phyloP scores from a whole-genome alignment of 2,888 invertebrate species.

The Calameuta pallipes region DNA sequence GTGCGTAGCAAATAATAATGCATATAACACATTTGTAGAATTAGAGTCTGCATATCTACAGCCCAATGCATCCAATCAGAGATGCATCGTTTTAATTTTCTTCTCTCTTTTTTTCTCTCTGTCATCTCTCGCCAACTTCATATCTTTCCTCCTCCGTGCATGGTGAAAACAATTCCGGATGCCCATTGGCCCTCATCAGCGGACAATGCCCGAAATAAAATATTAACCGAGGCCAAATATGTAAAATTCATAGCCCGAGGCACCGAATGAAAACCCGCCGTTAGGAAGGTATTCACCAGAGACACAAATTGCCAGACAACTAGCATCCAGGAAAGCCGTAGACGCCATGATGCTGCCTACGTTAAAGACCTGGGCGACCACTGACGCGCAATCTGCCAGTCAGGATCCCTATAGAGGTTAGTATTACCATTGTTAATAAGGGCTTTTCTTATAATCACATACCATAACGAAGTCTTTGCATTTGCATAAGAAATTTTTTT shows the following conservation, averaged over 20 bases:
- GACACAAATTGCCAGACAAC: conserved; percentile 9
- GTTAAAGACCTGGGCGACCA: background rate
- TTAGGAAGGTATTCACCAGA: conserved; percentile 24
- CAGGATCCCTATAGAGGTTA: background rate
- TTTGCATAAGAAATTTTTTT: background rate
- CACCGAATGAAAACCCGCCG: conserved; percentile 14
- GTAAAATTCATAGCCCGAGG: conserved; percentile 47
- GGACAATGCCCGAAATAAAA: conserved; percentile 49
- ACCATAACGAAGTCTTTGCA: background rate
- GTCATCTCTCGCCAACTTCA: background rate
- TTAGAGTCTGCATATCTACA: background rate
- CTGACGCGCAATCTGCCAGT: too few species aligned
- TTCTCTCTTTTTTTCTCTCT: background rate
- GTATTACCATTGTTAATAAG: background rate
- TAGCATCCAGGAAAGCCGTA: background rate
- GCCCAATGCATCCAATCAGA: background rate
- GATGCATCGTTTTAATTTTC: background rate
- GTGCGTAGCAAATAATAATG: background rate
- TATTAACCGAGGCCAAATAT: conserved; percentile 50
- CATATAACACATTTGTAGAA: background rate
- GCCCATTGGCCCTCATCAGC: conserved; percentile 41
- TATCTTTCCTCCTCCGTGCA: conserved; percentile 8
- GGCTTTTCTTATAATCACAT: background rate
- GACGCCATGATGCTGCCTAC: background rate
- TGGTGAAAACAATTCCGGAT: background rate